These are phyloP conservation scores for Accipiter virgatus DNA, from an alignment of 2,113 vertebrate species.

Conservation along the genomic window DNA sequence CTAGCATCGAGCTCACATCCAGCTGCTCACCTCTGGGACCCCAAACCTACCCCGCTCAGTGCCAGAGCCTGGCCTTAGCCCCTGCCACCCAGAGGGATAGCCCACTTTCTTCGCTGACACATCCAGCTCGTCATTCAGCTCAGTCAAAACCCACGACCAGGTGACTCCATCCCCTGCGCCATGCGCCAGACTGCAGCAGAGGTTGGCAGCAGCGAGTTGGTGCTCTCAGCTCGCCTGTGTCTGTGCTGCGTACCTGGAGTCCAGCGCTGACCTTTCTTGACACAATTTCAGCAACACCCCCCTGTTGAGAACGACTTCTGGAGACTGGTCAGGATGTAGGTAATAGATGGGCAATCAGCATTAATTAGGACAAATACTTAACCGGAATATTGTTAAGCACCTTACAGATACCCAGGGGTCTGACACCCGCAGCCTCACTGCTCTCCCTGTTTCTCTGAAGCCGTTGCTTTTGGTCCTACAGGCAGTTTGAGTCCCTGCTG, in stretches of 20 bases:
- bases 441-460: background rate
- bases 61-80: background rate
- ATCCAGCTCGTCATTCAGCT: background rate
- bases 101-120: background rate
- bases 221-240: background rate
- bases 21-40: background rate
- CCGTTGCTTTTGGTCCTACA: background rate
- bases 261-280: background rate
- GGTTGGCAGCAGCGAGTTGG: rapidly evolving
- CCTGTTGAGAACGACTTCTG: background rate
- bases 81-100: background rate
- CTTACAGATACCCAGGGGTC: background rate
- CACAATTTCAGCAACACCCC: background rate
- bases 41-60: background rate
- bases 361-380: background rate
- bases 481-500: background rate
- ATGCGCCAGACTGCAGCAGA: rapidly evolving
- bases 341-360: background rate
- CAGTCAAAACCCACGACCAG: rapidly evolving
- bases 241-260: background rate
- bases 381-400: background rate
- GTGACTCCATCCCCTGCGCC: background rate
- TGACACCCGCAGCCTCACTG: background rate
- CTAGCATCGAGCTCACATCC: background rate
- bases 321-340: background rate